phyloP scores from a whole-genome alignment of 2,113 vertebrate species.

The Phrynosoma platyrhinos region DNA sequence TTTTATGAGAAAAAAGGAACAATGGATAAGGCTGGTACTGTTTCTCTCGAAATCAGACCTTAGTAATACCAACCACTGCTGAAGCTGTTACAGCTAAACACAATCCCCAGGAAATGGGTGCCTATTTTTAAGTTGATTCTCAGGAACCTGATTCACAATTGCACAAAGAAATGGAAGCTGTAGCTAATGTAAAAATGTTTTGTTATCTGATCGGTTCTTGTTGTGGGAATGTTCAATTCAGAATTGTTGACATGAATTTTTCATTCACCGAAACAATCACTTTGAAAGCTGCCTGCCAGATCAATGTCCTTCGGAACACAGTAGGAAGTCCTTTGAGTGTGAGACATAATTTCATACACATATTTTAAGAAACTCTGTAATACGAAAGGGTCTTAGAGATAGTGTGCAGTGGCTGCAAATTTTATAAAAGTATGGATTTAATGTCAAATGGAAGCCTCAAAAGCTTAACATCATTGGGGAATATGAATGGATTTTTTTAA shows the following conservation, averaged over 20 bases:
- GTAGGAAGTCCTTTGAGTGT: slow-evolving; percentile 53
- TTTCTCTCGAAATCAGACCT: neutral
- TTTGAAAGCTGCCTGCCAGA: slow-evolving; percentile 58
- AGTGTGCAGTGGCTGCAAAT: slow-evolving; percentile 36
- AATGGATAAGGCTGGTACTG: neutral
- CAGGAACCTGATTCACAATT: neutral
- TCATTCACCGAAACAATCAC: slow-evolving; percentile 67
- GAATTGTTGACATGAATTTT: slow-evolving; percentile 71
- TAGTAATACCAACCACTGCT: neutral
- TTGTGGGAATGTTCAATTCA: slow-evolving; percentile 57
- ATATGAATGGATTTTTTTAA: too few species aligned
- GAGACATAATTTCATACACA: slow-evolving; percentile 61
- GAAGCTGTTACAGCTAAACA: slow-evolving; percentile 17
- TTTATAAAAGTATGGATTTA: slow-evolving; percentile 69
- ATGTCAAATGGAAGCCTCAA: slow-evolving; percentile 53
- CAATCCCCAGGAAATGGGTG: slow-evolving; percentile 10
- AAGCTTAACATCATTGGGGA: neutral
- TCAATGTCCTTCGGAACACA: slow-evolving; percentile 63
- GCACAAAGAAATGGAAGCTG: slow-evolving; percentile 33
- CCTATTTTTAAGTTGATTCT: slow-evolving; percentile 20
- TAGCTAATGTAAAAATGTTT: slow-evolving; percentile 41
- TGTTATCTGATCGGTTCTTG: slow-evolving; percentile 54
- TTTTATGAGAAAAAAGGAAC: neutral
- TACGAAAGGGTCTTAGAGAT: slow-evolving; percentile 48
- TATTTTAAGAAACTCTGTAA: slow-evolving; percentile 60